Evolutionary conservation across 2,888 invertebrate species (phyloP), one percentile per base, ranked within the genome.

Genomic region (Belgica antarctica): DNA sequence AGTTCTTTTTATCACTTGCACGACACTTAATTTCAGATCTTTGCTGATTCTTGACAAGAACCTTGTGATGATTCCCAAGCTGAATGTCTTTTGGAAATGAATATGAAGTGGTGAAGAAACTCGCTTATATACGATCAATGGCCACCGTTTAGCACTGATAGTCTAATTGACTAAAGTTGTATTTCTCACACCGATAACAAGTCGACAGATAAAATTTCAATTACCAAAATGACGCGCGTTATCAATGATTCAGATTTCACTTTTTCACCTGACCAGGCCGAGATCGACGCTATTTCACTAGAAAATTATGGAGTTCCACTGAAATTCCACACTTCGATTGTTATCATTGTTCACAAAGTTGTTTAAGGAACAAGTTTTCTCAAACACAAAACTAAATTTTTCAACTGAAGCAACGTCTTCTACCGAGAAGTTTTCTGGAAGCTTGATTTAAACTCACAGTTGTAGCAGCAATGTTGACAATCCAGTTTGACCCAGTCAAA

Each of bases 81-180:
- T 34, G 22, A 12, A 3, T 52, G 24, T n/a, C 41, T 41, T 41
- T 41, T 10, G 15, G 41, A 52, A 52, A 52, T 52, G 46, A 52
- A 52, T n/a, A 52, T 22, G 22, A 19, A 15, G 10, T 52, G 7
- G 10, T 24, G 22, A 10, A 2, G 5, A 2, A 22, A 8, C 5
- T 19, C 52, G 52, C 17, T 52, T 52, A 5, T 52, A 52, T 52
- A 52, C 8, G n/a, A 47, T 4, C 17, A 22, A 19, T 19, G 25
- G 27, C 12, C 8, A 59, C 1, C 27, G 25, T 27, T 59, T 59
- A 59, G 59, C 59, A 59, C 25, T 27, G 12, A 27, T 8, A 1
- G n/a, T 27, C 59, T 59, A 59, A 59, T 59, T 59, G 59, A 59
- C 12, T 27, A 15, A 59, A 12, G 25, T 27, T 59, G 59, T 59